phyloP scores from a whole-genome alignment of 2,113 vertebrate genomes.

The Sminthopsis crassicaudata region DNA sequence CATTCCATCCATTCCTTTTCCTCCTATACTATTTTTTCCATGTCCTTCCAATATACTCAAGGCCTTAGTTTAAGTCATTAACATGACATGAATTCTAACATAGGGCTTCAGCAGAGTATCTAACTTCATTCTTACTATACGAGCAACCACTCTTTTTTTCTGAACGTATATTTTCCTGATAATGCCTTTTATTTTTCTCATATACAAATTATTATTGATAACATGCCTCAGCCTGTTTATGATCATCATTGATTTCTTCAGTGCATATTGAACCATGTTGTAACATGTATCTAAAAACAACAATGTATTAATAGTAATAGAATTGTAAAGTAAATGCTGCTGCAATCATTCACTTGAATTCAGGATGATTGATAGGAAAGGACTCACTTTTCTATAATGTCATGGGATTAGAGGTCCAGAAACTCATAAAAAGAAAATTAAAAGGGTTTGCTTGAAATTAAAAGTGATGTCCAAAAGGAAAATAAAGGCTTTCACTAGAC shows the following conservation, averaged over 20 bases:
- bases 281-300: neutral
- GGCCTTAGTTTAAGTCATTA: neutral
- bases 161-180: neutral
- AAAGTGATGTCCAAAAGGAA: neutral
- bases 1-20: neutral
- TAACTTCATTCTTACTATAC: neutral
- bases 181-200: neutral
- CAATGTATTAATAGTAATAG: neutral
- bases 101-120: neutral
- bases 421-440: neutral
- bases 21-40: neutral
- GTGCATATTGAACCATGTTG: neutral
- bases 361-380: neutral
- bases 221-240: neutral
- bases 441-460: neutral
- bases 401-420: neutral
- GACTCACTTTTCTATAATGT: neutral
- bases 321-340: neutral
- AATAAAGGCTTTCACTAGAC: neutral
- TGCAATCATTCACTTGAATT: neutral
- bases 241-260: neutral
- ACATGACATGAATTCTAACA: neutral
- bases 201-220: neutral
- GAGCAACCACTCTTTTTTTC: neutral
- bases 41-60: neutral